These are phyloP conservation scores for Salvelinus fontinalis DNA, from an alignment of 2,113 vertebrate species.

Conservation along the genomic window DNA sequence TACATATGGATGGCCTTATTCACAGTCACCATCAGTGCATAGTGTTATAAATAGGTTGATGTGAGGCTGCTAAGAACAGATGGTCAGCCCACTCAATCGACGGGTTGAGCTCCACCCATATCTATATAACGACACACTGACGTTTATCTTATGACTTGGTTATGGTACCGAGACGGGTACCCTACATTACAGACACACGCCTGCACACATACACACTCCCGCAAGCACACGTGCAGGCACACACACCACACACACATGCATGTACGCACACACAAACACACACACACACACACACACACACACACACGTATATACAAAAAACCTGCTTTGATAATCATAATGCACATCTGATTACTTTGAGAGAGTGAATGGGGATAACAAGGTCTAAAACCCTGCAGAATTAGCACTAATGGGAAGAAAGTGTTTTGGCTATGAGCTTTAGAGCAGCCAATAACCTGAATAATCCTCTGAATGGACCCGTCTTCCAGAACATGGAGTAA, in stretches of 20 bases:
- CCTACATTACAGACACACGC: conserved; percentile 6
- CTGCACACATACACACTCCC: conserved; percentile 11
- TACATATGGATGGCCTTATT: conserved; percentile 28
- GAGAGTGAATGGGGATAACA: conserved; percentile 49
- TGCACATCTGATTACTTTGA: conserved; percentile 5
- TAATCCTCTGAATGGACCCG: conserved; percentile 33
- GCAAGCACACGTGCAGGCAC: not conserved
- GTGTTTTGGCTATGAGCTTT: conserved; percentile 54
- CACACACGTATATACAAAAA: not conserved
- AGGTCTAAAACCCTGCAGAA: conserved; percentile 42
- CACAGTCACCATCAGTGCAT: conserved; percentile 30
- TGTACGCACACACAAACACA: not conserved
- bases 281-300: not conserved
- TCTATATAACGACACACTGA: conserved; percentile 49
- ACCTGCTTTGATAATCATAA: not conserved
- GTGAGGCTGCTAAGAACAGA: conserved; percentile 57
- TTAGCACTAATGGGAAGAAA: conserved; percentile 61
- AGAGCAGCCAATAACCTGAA: conserved; percentile 25
- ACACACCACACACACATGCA: not conserved
- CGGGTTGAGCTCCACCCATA: conserved; percentile 45
- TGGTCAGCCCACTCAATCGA: conserved; percentile 62
- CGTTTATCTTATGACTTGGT: conserved; percentile 40
- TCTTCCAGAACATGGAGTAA: conserved; percentile 18
- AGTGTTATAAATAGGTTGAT: conserved; percentile 56
- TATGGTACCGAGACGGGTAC: conserved; percentile 6